A percentile compares a stretch with the other conserved stretches of the same genome.
These are phyloP conservation scores for Brevimyrus niger DNA, from an alignment of 2,113 vertebrate genomes.

Conservation along the genomic window DNA sequence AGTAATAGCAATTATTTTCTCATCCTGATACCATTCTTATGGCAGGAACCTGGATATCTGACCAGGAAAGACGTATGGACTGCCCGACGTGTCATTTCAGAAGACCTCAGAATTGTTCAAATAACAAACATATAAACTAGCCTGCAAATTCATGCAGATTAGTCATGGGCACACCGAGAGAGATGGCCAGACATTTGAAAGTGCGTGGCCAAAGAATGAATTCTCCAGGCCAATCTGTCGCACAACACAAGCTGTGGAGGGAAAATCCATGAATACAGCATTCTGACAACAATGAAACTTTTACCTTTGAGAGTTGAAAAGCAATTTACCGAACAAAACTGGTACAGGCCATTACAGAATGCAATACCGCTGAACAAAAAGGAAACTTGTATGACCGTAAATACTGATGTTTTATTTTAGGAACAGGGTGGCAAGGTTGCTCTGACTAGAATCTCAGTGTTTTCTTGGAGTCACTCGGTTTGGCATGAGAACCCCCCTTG, in stretches of 20 bases:
- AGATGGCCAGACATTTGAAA: not conserved
- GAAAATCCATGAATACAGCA: not conserved
- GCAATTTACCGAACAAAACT: not conserved
- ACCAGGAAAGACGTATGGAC: not conserved
- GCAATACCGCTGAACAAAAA: not conserved
- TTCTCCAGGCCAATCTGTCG: not conserved
- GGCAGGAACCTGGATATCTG: not conserved
- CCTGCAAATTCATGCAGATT: not conserved
- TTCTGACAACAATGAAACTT: not conserved
- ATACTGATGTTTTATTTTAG: not conserved
- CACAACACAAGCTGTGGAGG: not conserved
- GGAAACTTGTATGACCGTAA: not conserved
- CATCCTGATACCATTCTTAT: not conserved
- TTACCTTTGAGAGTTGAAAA: not conserved
- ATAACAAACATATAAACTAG: not conserved
- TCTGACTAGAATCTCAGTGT: not conserved
- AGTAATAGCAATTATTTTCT: not conserved
- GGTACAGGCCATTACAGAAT: not conserved
- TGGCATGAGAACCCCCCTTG: not conserved
- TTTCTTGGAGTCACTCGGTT: not conserved
- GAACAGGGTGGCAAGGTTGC: not conserved
- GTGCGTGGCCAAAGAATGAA: not conserved
- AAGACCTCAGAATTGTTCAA: not conserved
- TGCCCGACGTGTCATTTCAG: not conserved
- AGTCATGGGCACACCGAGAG: not conserved